Evolutionary conservation across 1,140 invertebrate species (phyloP).

Genomic region (Sycobia sp.): DNA sequence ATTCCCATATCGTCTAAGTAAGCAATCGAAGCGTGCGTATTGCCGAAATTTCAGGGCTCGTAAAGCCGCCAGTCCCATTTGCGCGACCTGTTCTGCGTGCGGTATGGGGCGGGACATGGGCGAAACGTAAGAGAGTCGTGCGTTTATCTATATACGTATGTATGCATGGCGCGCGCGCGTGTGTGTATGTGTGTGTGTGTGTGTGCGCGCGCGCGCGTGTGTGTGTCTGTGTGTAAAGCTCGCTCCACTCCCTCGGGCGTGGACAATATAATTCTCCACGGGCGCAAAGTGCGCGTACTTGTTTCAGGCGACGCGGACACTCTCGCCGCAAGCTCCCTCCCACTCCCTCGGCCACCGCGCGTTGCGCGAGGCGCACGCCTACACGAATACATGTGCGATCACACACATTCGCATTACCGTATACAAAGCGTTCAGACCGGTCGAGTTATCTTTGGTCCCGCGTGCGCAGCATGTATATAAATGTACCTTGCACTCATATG

Average conservation of each 20-base stretch:
- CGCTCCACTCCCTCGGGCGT: not conserved
- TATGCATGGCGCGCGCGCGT: too few species aligned
- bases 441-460: too few species aligned
- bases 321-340: not conserved
- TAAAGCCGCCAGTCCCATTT: constrained; percentile 16
- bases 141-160: too few species aligned
- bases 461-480: too few species aligned
- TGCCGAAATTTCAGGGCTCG: constrained; percentile 30
- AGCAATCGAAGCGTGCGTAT: constrained; percentile 20
- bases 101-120: not conserved
- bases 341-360: not conserved
- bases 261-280: constrained; percentile 15
- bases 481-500: too few species aligned
- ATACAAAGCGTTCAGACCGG: too few species aligned
- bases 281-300: too few species aligned
- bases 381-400: not conserved
- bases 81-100: constrained; percentile 3
- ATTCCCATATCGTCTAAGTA: constrained; percentile 5
- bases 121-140: constrained; percentile 4
- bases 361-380: not conserved
- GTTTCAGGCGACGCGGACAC: not conserved
- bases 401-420: too few species aligned
- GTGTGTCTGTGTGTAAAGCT: too few species aligned
- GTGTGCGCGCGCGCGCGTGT: too few species aligned
- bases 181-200: too few species aligned